A percentile compares a stretch with the other conserved stretches of the same genome.
phyloP scores from a whole-genome alignment of 2,888 invertebrate species.

The Leptura quadrifasciata region DNA sequence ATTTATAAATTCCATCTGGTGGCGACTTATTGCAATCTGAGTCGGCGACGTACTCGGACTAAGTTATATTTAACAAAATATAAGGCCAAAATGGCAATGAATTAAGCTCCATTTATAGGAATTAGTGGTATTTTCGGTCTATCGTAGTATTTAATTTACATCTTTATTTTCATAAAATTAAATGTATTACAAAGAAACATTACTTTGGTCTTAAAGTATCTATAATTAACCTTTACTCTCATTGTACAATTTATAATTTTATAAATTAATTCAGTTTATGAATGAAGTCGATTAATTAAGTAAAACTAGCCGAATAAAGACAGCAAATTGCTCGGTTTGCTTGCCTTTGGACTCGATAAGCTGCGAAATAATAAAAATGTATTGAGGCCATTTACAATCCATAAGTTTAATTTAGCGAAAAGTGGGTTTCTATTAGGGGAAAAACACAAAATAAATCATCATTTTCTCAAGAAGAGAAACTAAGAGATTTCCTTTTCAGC shows the following conservation, averaged over 20 bases:
- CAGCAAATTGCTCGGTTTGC: background rate
- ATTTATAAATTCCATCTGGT: too few relatives aligned
- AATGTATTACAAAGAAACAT: too few relatives aligned
- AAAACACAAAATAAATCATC: conserved; percentile 35
- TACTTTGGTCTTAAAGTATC: too few relatives aligned
- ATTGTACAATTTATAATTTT: background rate
- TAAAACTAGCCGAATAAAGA: background rate
- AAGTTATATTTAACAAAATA: too few relatives aligned
- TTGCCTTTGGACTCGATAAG: conserved; percentile 5
- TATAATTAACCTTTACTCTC: background rate
- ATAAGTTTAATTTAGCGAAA: conserved; percentile 36
- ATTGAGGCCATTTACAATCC: conserved; percentile 30
- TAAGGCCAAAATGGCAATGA: too few relatives aligned
- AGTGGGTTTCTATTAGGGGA: conserved; percentile 31
- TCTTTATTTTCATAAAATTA: too few relatives aligned
- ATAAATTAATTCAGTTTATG: background rate
- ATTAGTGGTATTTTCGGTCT: too few relatives aligned
- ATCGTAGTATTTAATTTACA: too few relatives aligned
- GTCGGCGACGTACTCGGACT: too few relatives aligned
- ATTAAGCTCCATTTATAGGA: too few relatives aligned
- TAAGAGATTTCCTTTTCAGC: conserved; percentile 27
- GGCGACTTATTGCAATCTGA: too few relatives aligned
- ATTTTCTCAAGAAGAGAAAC: conserved; percentile 21
- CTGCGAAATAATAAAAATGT: conserved; percentile 28
- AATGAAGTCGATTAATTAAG: conserved; percentile 5